A percentile compares a stretch with the other conserved stretches of the same genome.
Conservation (phyloP, 2,888 invertebrate species). For the Andricus curvator region DNA sequence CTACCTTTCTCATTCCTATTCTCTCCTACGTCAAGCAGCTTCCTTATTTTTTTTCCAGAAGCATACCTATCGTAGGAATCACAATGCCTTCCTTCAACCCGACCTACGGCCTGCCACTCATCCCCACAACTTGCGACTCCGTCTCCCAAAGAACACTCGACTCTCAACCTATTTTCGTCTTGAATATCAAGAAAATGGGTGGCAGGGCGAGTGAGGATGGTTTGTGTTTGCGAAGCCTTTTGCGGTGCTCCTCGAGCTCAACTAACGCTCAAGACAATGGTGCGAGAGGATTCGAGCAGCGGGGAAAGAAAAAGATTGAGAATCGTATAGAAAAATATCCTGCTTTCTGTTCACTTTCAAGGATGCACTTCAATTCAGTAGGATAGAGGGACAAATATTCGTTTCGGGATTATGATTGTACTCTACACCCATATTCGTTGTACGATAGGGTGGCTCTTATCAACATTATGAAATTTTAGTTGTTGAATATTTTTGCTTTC, state of each 20-base stretch:
- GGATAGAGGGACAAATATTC: background rate
- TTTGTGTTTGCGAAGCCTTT: slow-evolving; percentile 27
- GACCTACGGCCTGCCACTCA: slow-evolving; percentile 8
- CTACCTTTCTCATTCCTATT: background rate
- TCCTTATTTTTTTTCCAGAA: background rate
- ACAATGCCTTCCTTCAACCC: slow-evolving; percentile 10
- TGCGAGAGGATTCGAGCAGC: slow-evolving; percentile 1
- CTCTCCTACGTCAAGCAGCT: background rate
- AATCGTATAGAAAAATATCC: slow-evolving; percentile 11
- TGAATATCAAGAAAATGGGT: slow-evolving; percentile 21
- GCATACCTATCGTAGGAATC: slow-evolving; percentile 1
- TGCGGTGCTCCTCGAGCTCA: slow-evolving; percentile 23
- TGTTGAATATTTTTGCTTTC: too few relatives aligned
- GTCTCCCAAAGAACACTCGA: slow-evolving; percentile 22
- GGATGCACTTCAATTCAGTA: background rate
- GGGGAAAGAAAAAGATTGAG: background rate
- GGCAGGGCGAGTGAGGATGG: slow-evolving; percentile 16
- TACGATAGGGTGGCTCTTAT: too few relatives aligned
- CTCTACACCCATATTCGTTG: too few relatives aligned
- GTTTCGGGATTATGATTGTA: too few relatives aligned
- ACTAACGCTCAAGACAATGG: slow-evolving; percentile 25
- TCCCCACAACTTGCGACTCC: slow-evolving; percentile 4
- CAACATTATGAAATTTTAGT: too few relatives aligned
- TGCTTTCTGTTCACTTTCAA: background rate
- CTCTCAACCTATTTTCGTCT: slow-evolving; percentile 32